phyloP scores from a whole-genome alignment of 1,140 invertebrate species.

The Zaprionus kolodkinae region DNA sequence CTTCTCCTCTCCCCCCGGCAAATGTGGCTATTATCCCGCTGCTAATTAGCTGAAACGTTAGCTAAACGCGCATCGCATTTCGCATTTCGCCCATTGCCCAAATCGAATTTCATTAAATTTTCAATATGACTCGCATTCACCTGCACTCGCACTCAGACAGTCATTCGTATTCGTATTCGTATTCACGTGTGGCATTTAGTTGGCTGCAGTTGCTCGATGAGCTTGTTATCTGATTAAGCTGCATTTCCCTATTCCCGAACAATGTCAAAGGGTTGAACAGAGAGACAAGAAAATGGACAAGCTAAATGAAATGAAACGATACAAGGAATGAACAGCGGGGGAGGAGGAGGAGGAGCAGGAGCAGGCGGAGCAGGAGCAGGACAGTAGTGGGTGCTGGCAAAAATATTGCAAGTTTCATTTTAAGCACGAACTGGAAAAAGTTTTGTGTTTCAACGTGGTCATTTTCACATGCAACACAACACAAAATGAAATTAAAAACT shows the following conservation, averaged over 20 bases:
- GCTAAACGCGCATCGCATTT: conserved; percentile 36
- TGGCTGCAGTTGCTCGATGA: conserved; percentile 43
- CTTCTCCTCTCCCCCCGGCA: neutral
- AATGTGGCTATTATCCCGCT: neutral
- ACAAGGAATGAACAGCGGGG: neutral
- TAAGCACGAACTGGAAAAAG: conserved; percentile 36
- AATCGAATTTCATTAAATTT: conserved; percentile 75
- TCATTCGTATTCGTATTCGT: neutral
- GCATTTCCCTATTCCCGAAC: conserved; percentile 39
- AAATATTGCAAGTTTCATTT: conserved; percentile 46
- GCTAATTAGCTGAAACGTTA: conserved; percentile 48
- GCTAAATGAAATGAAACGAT: neutral
- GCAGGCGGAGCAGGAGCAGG: conserved; percentile 2
- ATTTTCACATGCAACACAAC: conserved; percentile 36
- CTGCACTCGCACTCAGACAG: neutral
- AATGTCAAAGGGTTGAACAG: conserved; percentile 53
- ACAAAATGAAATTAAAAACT: conserved; percentile 67
- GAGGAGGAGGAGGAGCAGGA: neutral
- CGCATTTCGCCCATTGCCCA: conserved; percentile 36
- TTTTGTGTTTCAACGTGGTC: conserved; percentile 52
- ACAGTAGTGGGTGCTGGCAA: neutral
- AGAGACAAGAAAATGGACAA: neutral
- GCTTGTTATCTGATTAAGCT: conserved; percentile 55
- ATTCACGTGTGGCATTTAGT: conserved; percentile 58
- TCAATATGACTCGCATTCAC: conserved; percentile 23